Percentiles rank a stretch among this genome's conserved stretches.
These are phyloP conservation scores for Eupithecia insigniata DNA, from an alignment of 2,888 invertebrate genomes.

Conservation along the genomic window DNA sequence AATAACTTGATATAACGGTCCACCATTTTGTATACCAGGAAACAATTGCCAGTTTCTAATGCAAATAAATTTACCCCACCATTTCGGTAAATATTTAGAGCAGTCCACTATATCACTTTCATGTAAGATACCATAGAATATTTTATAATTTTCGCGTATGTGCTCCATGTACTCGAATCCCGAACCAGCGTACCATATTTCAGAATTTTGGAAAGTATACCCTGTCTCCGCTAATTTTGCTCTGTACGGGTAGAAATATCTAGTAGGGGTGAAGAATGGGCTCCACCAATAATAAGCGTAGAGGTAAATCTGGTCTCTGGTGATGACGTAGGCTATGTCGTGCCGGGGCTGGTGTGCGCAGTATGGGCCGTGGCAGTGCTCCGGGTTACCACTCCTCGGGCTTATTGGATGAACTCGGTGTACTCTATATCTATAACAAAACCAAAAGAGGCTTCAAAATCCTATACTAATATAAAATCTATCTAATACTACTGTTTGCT, in stretches of 20 bases:
- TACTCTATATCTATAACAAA: constrained; percentile 23
- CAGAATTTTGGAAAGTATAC: rapidly evolving
- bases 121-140: constrained; percentile 41
- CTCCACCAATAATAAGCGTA: constrained; percentile 19
- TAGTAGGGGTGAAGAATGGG: neutral
- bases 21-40: constrained; percentile 62
- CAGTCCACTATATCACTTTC: constrained; percentile 52
- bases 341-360: constrained; percentile 61
- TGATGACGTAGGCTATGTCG: constrained; percentile 56
- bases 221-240: constrained; percentile 32
- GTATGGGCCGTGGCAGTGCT: constrained; percentile 65
- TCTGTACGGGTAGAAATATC: constrained; percentile 49
- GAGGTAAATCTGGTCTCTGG: constrained; percentile 58
- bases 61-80: constrained; percentile 70
- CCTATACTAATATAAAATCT: neutral
- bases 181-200: constrained; percentile 54
- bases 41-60: constrained; percentile 47
- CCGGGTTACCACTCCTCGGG: constrained; percentile 49
- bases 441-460: neutral
- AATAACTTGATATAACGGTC: constrained; percentile 42
- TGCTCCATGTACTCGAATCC: constrained; percentile 58
- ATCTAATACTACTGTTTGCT: no score
- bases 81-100: constrained; percentile 61
- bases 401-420: constrained; percentile 6
- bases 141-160: constrained; percentile 61